phyloP scores from a whole-genome alignment of 2,797 vertebrate genomes.

The Sebastolobus alascanus region DNA sequence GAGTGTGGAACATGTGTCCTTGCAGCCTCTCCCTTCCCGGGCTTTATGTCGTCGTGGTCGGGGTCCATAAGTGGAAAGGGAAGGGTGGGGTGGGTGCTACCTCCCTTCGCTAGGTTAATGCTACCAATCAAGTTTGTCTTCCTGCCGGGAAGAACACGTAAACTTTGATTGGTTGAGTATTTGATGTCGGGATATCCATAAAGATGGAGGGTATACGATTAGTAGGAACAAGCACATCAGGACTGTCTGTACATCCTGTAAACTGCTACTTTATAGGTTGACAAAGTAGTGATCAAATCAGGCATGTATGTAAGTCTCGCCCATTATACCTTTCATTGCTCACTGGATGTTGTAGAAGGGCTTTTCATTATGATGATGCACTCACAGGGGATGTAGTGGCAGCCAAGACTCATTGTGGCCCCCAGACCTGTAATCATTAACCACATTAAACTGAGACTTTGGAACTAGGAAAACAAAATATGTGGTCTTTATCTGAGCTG shows the following conservation, averaged over 20 bases:
- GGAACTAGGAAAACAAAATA: conserved; percentile 2
- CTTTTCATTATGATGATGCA: conserved; percentile 6
- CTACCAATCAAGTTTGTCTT: conserved; percentile 59
- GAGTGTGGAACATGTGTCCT: conserved; percentile 53
- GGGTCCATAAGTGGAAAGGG: conserved; percentile 51
- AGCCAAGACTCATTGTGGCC: not conserved
- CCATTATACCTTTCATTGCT: not conserved
- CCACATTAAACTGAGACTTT: not conserved
- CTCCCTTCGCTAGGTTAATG: conserved; percentile 35
- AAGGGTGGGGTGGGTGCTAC: conserved; percentile 43
- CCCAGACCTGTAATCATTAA: conserved; percentile 34
- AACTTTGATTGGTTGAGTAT: conserved; percentile 24
- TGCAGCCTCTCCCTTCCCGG: conserved; percentile 65
- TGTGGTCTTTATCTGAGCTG: not conserved
- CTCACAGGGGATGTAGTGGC: conserved; percentile 6
- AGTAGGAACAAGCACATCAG: not conserved
- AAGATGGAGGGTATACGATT: not conserved
- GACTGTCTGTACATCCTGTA: conserved; percentile 21
- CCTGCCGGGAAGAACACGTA: conserved; percentile 29
- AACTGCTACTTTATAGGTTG: not conserved
- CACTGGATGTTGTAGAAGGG: not conserved
- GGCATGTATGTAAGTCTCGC: not conserved
- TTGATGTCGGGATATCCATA: conserved; percentile 48
- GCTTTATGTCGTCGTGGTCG: conserved; percentile 60
- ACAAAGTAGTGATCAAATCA: not conserved